A percentile compares a stretch with the other conserved stretches of the same genome.
Evolutionary conservation across 2,113 vertebrate genomes (phyloP).

Genomic region (Eretmochelys imbricata): DNA sequence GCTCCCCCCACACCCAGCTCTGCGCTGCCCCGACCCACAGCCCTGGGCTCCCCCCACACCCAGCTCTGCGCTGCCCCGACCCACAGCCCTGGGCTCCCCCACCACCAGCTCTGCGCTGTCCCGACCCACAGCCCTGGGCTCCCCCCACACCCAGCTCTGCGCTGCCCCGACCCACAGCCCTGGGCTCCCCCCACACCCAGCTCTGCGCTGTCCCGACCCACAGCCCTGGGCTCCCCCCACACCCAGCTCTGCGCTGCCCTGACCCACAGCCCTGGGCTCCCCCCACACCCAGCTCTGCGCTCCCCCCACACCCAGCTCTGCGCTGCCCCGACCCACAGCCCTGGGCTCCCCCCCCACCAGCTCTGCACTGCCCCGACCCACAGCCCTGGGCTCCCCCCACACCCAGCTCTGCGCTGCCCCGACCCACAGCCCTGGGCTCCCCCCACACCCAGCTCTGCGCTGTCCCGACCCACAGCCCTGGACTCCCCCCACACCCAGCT

Average conservation of each 20-base stretch:
- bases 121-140: neutral
- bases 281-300: fast-evolving
- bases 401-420: too few species aligned
- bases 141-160: too few species aligned
- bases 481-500: fast-evolving
- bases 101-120: fast-evolving
- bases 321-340: neutral
- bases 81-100: neutral
- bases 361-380: too few species aligned
- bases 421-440: too few species aligned
- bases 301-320: fast-evolving
- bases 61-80: fast-evolving
- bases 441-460: fast-evolving
- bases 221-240: too few species aligned
- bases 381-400: too few species aligned
- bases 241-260: fast-evolving
- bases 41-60: neutral
- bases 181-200: neutral
- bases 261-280: fast-evolving
- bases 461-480: fast-evolving
- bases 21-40: too few species aligned
- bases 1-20: too few species aligned
- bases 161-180: too few species aligned
- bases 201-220: too few species aligned
- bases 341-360: too few species aligned